Conservation (phyloP, 2,888 invertebrate species). For the Noctua janthe region DNA sequence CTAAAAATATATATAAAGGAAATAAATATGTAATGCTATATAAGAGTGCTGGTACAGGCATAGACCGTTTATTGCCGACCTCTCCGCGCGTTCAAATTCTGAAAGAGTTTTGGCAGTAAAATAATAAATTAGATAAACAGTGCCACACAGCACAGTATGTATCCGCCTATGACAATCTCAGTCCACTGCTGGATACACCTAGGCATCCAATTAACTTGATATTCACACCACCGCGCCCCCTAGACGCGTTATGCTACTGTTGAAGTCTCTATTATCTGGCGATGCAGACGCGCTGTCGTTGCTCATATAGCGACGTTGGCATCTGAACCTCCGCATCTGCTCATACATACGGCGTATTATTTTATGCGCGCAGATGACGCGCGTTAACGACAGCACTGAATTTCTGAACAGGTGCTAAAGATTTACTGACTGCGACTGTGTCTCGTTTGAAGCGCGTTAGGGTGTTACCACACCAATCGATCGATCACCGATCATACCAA, state of each 20-base stretch:
- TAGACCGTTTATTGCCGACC: neutral
- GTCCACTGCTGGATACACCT: neutral
- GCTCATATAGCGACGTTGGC: too few relatives aligned
- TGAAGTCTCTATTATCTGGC: neutral
- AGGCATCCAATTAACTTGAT: neutral
- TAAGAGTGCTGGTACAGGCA: neutral
- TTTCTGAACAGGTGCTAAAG: too few relatives aligned
- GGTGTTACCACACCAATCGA: too few relatives aligned
- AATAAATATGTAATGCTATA: neutral
- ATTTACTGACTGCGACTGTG: too few relatives aligned
- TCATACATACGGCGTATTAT: neutral
- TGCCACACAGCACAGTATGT: neutral
- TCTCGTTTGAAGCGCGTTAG: too few relatives aligned
- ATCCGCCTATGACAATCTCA: neutral
- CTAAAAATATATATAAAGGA: too few relatives aligned
- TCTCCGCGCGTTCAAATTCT: neutral
- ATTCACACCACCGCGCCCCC: too few relatives aligned
- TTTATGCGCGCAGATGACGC: neutral
- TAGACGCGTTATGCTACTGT: neutral
- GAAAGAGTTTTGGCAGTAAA: neutral
- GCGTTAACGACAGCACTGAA: neutral
- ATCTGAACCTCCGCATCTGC: too few relatives aligned
- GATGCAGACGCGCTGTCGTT: too few relatives aligned
- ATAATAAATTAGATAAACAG: neutral
- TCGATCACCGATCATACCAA: too few relatives aligned